Evolutionary conservation across 92 coral and sea anemone genomes (phyloP), one percentile per base, ranked within the genome.

Genomic region (Chrysogorgia sp.): DNA sequence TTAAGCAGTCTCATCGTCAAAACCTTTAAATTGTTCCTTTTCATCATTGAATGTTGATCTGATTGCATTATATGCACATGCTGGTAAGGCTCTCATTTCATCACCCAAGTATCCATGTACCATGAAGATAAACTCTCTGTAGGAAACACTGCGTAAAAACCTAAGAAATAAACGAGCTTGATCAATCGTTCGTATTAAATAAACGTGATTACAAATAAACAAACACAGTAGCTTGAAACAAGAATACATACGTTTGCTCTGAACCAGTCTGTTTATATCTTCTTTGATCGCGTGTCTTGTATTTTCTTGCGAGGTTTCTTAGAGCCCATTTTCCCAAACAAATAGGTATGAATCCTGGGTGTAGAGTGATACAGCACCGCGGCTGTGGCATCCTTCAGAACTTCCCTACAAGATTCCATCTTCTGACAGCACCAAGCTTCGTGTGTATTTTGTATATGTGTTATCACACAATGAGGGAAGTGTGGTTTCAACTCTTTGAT

Each of bases 241-340:
- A 28, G 33, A 62, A 62, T 7, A 62, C 34, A 62, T 77, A 77
- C 48, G 72, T 77, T 68, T 77, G 72, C 72, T 40, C 60, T 77
- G 83, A n/a, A n/a, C n/a, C n/a, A n/a, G n/a, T n/a, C n/a, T n/a
- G n/a, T n/a, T n/a, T n/a, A n/a, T n/a, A n/a, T n/a, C n/a, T n/a
- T n/a, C n/a, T n/a, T n/a, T n/a, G n/a, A n/a, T n/a, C n/a, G n/a
- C n/a, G n/a, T n/a, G n/a, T n/a, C n/a, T n/a, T n/a, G n/a, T n/a
- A n/a, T n/a, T n/a, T n/a, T n/a, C n/a, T n/a, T n/a, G n/a, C 75
- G 48, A 47, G 75, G 35, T 78, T 68, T 78, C 71, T 41, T 69
- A 64, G 60, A 63, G 83, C 63, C 83, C 83, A 78, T 78, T 78
- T 78, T 29, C 63, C 83, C 83, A 78, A 64, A 69, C 83, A 78